Evolutionary conservation across 1,140 invertebrate genomes (phyloP).

Genomic region (Sitophilus oryzae): DNA sequence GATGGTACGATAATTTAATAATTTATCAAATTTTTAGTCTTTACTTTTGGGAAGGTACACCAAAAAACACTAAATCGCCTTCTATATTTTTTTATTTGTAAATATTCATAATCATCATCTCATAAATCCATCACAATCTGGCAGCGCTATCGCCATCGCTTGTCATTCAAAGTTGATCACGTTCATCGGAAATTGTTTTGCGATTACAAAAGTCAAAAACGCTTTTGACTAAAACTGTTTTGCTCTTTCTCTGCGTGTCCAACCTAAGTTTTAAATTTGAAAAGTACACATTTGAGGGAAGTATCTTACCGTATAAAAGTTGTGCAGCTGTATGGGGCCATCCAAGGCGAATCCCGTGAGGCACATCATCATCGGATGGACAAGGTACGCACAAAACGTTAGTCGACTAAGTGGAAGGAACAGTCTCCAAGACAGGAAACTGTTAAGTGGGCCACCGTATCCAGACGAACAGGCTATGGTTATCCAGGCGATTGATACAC

Average conservation of each 20-base stretch:
- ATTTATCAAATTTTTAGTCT: neutral
- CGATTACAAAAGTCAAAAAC: no score
- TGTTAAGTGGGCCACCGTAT: constrained; percentile 66
- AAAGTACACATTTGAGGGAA: no score
- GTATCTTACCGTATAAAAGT: constrained; percentile 61
- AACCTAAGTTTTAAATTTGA: no score
- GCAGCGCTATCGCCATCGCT: no score
- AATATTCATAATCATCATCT: neutral
- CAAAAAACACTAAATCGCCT: neutral
- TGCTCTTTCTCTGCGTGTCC: no score
- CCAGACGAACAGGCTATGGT: constrained; percentile 73
- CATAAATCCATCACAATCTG: no score
- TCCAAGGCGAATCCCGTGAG: constrained; percentile 70
- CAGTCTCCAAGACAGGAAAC: constrained; percentile 69
- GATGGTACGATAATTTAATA: no score
- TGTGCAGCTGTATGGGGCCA: constrained; percentile 68
- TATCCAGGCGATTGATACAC: constrained; percentile 70
- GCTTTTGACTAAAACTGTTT: no score
- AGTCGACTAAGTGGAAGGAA: constrained; percentile 80
- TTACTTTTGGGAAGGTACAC: neutral
- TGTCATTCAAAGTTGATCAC: no score
- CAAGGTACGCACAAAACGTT: constrained; percentile 85
- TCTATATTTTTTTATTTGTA: neutral
- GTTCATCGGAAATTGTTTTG: no score
- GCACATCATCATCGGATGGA: constrained; percentile 82